phyloP scores from a whole-genome alignment of 64 coral and sea anemone genomes.

The Stichodactyla mertensii region DNA sequence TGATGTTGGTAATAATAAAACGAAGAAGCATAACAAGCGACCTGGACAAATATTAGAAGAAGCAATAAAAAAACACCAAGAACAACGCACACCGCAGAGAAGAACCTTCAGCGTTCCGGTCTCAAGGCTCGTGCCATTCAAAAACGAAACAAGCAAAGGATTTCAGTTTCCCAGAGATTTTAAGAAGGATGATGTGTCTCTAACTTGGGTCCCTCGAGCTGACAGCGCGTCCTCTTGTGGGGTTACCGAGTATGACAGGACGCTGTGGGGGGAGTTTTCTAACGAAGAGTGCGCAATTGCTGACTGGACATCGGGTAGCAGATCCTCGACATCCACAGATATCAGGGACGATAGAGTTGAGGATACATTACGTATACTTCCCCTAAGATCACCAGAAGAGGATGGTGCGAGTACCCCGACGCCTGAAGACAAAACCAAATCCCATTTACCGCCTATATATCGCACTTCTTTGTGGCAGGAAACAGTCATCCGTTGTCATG shows the following conservation, averaged over 20 bases:
- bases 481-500: background rate
- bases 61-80: constrained; percentile 20
- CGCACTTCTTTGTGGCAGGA: background rate
- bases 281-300: background rate
- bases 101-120: constrained; percentile 1
- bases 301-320: background rate
- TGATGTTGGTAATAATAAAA: background rate
- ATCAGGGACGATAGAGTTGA: background rate
- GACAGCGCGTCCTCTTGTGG: background rate
- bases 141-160: background rate
- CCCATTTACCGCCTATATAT: constrained; percentile 13
- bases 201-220: constrained; percentile 4
- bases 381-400: constrained; percentile 2
- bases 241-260: background rate
- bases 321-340: background rate
- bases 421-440: background rate
- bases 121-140: constrained; percentile 1
- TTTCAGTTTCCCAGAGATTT: constrained; percentile 15
- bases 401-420: background rate
- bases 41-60: constrained; percentile 4
- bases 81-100: background rate
- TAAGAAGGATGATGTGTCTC: background rate
- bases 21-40: background rate
- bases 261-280: background rate
- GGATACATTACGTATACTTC: constrained; percentile 2